Evolutionary conservation across 2,797 vertebrate genomes (phyloP).

Genomic region (Pantherophis vulpinus): DNA sequence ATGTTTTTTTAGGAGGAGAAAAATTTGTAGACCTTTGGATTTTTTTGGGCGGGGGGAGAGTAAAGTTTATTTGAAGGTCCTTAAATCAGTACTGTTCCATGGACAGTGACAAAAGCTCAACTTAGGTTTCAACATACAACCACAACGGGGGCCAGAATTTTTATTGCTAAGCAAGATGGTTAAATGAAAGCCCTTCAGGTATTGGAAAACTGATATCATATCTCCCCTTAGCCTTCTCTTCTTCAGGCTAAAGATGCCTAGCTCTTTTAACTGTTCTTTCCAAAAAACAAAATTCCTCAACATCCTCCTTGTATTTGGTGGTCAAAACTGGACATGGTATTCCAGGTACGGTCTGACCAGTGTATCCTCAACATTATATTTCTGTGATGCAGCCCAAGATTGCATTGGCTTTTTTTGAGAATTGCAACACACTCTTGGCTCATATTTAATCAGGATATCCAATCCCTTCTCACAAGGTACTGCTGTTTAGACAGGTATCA

Average conservation of each 20-base stretch:
- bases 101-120: not conserved
- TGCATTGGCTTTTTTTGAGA: not conserved
- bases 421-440: not conserved
- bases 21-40: not conserved
- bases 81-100: conserved; percentile 5
- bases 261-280: not conserved
- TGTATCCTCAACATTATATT: not conserved
- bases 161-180: not conserved
- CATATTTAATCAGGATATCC: not conserved
- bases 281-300: not conserved
- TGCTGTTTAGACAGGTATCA: not conserved
- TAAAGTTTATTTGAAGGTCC: not conserved
- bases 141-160: not conserved
- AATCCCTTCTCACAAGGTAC: not conserved
- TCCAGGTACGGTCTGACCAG: not conserved
- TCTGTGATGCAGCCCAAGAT: not conserved
- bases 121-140: not conserved
- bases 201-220: not conserved
- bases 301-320: not conserved
- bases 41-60: not conserved
- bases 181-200: not conserved
- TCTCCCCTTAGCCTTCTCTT: not conserved
- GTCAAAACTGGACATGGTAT: not conserved
- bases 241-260: not conserved
- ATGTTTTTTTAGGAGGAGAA: conserved; percentile 2